Percentiles rank a stretch among this genome's conserved stretches.
Conservation (phyloP, 2,113 vertebrate genomes). For the Erythrolamprus reginae region DNA sequence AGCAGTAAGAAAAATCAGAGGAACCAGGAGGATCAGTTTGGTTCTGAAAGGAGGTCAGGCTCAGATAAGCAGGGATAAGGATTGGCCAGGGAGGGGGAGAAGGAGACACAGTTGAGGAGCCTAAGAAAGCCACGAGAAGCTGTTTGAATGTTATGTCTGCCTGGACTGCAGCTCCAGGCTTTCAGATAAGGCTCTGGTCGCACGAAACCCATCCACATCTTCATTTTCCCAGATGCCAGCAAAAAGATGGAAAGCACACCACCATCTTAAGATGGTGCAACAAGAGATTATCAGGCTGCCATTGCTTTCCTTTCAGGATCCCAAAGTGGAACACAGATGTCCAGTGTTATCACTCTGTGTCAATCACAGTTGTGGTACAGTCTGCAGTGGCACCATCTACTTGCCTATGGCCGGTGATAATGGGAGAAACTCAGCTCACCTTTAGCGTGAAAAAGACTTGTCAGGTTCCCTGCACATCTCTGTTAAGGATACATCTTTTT, state of each 20-base stretch:
- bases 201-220: neutral
- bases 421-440: neutral
- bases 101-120: neutral
- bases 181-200: too few relatives aligned
- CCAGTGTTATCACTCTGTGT: neutral
- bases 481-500: neutral
- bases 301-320: slow-evolving; percentile 26
- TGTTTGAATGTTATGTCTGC: neutral
- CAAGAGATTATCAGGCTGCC: slow-evolving; percentile 32
- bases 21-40: slow-evolving; percentile 19
- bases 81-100: slow-evolving; percentile 34
- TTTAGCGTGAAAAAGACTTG: neutral
- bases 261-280: slow-evolving; percentile 49
- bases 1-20: neutral
- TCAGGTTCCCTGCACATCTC: neutral
- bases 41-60: slow-evolving; percentile 60
- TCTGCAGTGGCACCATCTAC: neutral
- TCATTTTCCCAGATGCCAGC: neutral
- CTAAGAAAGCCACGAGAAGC: neutral
- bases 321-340: neutral
- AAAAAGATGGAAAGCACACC: slow-evolving; percentile 36
- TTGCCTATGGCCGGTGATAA: neutral
- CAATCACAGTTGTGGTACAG: neutral
- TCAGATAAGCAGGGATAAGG: slow-evolving; percentile 58
- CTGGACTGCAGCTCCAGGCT: neutral